Evolutionary conservation across 2,113 vertebrate genomes (phyloP).

Genomic region (Gambusia holbrooki): DNA sequence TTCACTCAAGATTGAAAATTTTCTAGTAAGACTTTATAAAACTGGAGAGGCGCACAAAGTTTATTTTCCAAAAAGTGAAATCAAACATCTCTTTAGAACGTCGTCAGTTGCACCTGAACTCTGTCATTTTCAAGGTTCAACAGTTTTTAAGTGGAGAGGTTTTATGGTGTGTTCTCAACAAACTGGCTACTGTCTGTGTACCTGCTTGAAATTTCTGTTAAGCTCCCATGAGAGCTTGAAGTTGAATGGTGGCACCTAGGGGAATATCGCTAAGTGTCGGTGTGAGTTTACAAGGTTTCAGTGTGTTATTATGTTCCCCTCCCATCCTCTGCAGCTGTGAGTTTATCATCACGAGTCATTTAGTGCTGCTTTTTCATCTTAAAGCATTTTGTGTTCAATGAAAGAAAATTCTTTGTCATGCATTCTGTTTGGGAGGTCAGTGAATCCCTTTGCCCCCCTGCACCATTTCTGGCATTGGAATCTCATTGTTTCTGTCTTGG

Average conservation of each 20-base stretch:
- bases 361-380: conserved; percentile 16
- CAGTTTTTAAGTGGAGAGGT: neutral
- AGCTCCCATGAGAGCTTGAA: conserved; percentile 21
- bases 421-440: conserved; percentile 31
- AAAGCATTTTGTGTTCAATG: conserved; percentile 26
- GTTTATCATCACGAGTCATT: conserved; percentile 5
- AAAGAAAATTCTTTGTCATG: conserved; percentile 22
- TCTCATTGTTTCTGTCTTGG: conserved; percentile 25
- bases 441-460: conserved; percentile 28
- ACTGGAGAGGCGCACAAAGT: neutral
- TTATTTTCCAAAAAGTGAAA: neutral
- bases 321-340: conserved; percentile 9
- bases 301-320: conserved; percentile 14
- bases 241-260: conserved; percentile 31
- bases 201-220: conserved; percentile 3
- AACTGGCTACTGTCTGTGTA: neutral
- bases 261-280: neutral
- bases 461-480: conserved; percentile 24
- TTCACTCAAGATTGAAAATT: no score
- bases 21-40: neutral
- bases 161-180: neutral
- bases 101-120: neutral
- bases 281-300: conserved; percentile 24
- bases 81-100: neutral
- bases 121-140: neutral